A percentile compares a stretch with the other conserved stretches of the same genome.
phyloP scores from a whole-genome alignment of 2,113 vertebrate genomes.

The Egretta garzetta region DNA sequence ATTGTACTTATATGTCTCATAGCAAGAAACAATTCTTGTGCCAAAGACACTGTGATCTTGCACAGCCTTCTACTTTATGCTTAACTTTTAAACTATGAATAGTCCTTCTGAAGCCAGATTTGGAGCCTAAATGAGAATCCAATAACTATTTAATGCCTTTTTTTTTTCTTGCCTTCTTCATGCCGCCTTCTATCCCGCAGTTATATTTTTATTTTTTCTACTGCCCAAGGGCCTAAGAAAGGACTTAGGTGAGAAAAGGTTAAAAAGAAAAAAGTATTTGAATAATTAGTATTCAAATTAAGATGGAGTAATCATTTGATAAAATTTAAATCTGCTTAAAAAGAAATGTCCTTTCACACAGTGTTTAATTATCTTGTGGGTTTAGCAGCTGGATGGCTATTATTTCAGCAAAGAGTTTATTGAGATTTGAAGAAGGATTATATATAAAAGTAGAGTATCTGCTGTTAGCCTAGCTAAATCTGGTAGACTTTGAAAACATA shows the following conservation, averaged over 20 bases:
- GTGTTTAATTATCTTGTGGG: conserved; percentile 32
- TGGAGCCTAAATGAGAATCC: not conserved
- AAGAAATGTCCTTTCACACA: conserved; percentile 13
- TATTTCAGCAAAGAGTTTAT: conserved; percentile 29
- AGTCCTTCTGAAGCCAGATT: not conserved
- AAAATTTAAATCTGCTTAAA: conserved; percentile 24
- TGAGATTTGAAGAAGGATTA: conserved; percentile 35
- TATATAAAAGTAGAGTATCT: not conserved
- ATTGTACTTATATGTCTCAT: not conserved
- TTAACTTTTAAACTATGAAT: not conserved
- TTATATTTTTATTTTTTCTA: not conserved
- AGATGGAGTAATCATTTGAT: conserved; percentile 24
- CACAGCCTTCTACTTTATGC: not conserved
- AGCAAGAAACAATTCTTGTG: not conserved
- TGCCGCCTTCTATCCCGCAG: not conserved
- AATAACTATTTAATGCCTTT: not conserved
- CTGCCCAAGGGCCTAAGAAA: not conserved
- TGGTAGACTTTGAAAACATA: not conserved
- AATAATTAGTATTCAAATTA: conserved; percentile 35
- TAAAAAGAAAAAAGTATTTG: not conserved
- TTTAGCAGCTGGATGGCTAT: conserved; percentile 16
- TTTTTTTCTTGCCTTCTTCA: not conserved
- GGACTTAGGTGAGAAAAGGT: conserved; percentile 7
- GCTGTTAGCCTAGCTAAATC: not conserved
- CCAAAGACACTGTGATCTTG: not conserved